Evolutionary conservation across 2,888 invertebrate species (phyloP).

Genomic region (Megalurothrips usitatus): DNA sequence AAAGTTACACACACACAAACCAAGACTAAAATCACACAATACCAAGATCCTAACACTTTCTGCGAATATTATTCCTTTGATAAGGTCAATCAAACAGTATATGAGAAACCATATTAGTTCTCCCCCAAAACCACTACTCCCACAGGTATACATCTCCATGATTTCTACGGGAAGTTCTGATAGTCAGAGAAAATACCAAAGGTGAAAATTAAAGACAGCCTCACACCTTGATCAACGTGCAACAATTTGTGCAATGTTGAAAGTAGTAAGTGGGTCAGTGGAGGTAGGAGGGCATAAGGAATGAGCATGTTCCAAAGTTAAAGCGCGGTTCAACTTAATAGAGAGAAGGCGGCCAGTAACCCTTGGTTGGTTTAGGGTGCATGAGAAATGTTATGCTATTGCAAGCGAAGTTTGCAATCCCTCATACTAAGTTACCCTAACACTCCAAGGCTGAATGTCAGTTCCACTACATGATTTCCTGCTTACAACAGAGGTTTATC

Average conservation of each 20-base stretch:
- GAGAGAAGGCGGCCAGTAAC: conserved; percentile 13
- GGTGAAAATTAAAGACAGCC: neutral
- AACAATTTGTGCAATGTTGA: neutral
- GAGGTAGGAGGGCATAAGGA: neutral
- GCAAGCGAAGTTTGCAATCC: conserved; percentile 20
- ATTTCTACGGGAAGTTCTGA: too few species aligned
- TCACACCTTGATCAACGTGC: neutral
- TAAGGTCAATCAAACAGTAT: neutral
- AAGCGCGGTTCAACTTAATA: neutral
- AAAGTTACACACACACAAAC: neutral
- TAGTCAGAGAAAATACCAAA: neutral
- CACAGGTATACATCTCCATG: too few species aligned
- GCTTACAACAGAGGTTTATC: neutral
- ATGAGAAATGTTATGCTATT: neutral
- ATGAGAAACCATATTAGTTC: neutral
- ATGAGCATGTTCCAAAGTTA: neutral
- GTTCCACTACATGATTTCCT: neutral
- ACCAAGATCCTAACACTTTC: neutral
- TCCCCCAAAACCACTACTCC: too few species aligned
- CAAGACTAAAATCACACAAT: neutral
- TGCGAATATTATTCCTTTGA: neutral
- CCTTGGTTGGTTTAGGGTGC: neutral
- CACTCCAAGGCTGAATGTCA: too few species aligned
- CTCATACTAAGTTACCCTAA: neutral
- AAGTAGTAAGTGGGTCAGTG: conserved; percentile 9